Conservation (phyloP, 2,888 invertebrate genomes). For the Conomelus anceps region DNA sequence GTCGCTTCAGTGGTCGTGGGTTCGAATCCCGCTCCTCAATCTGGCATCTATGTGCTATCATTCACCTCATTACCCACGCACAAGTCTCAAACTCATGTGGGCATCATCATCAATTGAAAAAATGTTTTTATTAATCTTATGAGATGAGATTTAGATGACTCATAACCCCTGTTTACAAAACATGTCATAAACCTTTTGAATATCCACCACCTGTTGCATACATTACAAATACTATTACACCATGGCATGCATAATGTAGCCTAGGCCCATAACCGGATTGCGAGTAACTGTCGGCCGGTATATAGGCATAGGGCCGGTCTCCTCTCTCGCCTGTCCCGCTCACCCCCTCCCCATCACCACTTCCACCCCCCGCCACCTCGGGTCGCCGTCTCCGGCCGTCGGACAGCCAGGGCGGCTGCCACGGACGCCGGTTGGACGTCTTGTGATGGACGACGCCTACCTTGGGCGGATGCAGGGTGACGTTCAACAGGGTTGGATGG, state of each 20-base stretch:
- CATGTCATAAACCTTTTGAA: neutral
- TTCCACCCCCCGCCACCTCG: conserved; percentile 18
- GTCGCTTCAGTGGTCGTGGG: too few relatives aligned
- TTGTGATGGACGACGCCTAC: conserved; percentile 47
- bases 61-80: too few relatives aligned
- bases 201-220: neutral
- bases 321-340: conserved; percentile 34
- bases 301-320: conserved; percentile 27
- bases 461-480: conserved; percentile 71
- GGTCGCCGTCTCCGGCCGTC: conserved; percentile 15
- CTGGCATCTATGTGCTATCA: too few relatives aligned
- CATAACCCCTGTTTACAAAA: neutral
- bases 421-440: conserved; percentile 23
- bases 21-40: too few relatives aligned
- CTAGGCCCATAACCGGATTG: conserved; percentile 31
- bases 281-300: neutral
- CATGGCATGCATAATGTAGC: neutral
- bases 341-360: conserved; percentile 25
- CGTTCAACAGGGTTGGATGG: conserved; percentile 76
- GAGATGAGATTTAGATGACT: neutral
- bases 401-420: conserved; percentile 32
- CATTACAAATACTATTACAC: neutral
- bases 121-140: too few relatives aligned
- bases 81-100: too few relatives aligned
- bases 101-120: too few relatives aligned